Conservation (phyloP, 2,888 invertebrate species). For the Zygothrica quintamaculata region DNA sequence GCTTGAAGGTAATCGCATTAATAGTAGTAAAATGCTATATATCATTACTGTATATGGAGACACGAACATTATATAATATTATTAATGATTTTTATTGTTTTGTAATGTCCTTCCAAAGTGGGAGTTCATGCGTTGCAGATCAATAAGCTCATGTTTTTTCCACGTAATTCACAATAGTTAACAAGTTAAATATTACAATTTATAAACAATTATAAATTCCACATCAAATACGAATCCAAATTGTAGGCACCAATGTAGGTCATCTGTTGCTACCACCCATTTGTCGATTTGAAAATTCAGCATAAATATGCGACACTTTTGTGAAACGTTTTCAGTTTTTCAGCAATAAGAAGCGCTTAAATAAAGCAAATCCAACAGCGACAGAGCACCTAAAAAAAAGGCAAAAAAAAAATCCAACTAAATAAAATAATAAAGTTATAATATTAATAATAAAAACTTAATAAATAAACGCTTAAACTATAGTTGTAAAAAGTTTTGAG, state of each 20-base stretch:
- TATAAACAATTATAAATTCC: slow-evolving; percentile 8
- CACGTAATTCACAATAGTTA: slow-evolving; percentile 23
- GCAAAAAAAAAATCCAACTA: slow-evolving; percentile 18
- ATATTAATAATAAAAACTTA: slow-evolving; percentile 4
- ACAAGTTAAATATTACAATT: slow-evolving; percentile 25
- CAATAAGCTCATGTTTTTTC: too few species aligned
- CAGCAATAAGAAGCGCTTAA: slow-evolving; percentile 62
- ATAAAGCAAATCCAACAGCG: slow-evolving; percentile 20
- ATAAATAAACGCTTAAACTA: too few species aligned
- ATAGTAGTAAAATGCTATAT: too few species aligned
- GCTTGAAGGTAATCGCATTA: too few species aligned
- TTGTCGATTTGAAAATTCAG: slow-evolving; percentile 69
- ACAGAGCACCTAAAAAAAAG: slow-evolving; percentile 26
- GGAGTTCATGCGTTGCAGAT: slow-evolving; percentile 1
- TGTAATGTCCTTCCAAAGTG: slow-evolving; percentile 13
- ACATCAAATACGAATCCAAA: slow-evolving; percentile 1
- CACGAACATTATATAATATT: too few species aligned
- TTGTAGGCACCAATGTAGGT: slow-evolving; percentile 49
- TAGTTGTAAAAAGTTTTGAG: slow-evolving; percentile 72
- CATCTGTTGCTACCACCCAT: slow-evolving; percentile 48
- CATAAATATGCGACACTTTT: slow-evolving; percentile 73
- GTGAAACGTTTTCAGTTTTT: slow-evolving; percentile 68
- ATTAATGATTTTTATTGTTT: neutral
- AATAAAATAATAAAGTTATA: neutral
- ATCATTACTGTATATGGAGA: too few species aligned